Percentiles rank a stretch among this genome's conserved stretches.
Conservation (phyloP, 2,888 invertebrate genomes). For the Amphimallon solstitiale region DNA sequence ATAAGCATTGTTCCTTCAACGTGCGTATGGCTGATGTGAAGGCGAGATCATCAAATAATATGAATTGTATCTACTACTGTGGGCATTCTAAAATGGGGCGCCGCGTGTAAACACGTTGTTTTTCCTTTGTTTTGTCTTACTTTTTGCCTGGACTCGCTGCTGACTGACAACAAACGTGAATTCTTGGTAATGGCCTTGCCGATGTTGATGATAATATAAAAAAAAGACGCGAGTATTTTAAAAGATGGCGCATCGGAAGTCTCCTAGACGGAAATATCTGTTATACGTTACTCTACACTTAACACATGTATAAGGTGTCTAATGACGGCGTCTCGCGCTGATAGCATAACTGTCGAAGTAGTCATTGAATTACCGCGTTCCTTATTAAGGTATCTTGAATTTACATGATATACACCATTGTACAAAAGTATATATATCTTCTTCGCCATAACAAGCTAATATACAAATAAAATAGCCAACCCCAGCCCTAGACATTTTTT, state of each 20-base stretch:
- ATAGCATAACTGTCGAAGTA: conserved; percentile 33
- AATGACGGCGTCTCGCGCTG: conserved; percentile 43
- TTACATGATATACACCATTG: neutral
- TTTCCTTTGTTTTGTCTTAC: neutral
- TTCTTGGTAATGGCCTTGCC: conserved; percentile 7
- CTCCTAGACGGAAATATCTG: conserved; percentile 36
- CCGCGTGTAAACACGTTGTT: neutral
- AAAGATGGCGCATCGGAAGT: conserved; percentile 23
- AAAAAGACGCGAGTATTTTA: neutral
- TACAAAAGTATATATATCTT: too few relatives aligned
- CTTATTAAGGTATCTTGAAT: conserved; percentile 5
- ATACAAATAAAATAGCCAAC: too few relatives aligned
- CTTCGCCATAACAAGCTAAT: too few relatives aligned
- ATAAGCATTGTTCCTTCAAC: neutral
- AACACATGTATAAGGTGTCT: conserved; percentile 47
- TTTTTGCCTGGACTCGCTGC: conserved; percentile 3
- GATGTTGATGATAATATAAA: neutral
- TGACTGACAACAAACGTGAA: conserved; percentile 8
- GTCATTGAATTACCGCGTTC: conserved; percentile 14
- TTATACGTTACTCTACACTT: conserved; percentile 44
- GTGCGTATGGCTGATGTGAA: too few relatives aligned
- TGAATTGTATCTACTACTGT: neutral
- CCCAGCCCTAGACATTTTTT: too few relatives aligned
- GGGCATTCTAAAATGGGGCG: neutral
- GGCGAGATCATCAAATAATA: too few relatives aligned